A percentile compares a stretch with the other conserved stretches of the same genome.
These are phyloP conservation scores for Hycleus phaleratus DNA, from an alignment of 1,140 invertebrate species.

Conservation along the genomic window DNA sequence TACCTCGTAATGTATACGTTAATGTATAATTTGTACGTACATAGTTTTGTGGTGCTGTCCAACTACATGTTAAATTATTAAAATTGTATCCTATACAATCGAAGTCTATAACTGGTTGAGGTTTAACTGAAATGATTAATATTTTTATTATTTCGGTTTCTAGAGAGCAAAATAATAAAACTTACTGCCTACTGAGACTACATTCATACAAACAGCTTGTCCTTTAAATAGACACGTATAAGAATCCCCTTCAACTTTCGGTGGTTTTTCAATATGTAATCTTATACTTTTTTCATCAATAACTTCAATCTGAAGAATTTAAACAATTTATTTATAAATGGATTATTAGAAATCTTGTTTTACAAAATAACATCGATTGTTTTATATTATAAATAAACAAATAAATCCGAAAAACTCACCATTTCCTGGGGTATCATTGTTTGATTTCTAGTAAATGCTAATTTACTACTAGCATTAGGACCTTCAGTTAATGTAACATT, in stretches of 20 bases:
- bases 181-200: slow-evolving; percentile 24
- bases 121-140: slow-evolving; percentile 36
- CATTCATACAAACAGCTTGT: slow-evolving; percentile 18
- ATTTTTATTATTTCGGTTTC: background rate
- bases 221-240: slow-evolving; percentile 6
- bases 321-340: background rate
- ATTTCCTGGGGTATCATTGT: slow-evolving; percentile 14
- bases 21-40: slow-evolving; percentile 50
- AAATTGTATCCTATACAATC: slow-evolving; percentile 59
- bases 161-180: background rate
- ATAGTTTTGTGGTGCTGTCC: slow-evolving; percentile 45
- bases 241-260: background rate
- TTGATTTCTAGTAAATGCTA: slow-evolving; percentile 11
- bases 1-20: slow-evolving; percentile 44
- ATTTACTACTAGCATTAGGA: slow-evolving; percentile 15
- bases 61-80: slow-evolving; percentile 57
- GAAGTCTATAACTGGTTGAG: slow-evolving; percentile 52
- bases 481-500: background rate
- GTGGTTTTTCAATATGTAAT: slow-evolving; percentile 16
- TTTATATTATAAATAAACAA: background rate
- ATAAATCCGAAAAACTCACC: slow-evolving; percentile 3
- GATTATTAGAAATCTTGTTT: no score
- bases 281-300: slow-evolving; percentile 15
- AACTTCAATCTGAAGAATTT: slow-evolving; percentile 4
- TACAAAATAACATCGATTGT: background rate